These are phyloP conservation scores for Eremobia ochroleuca DNA, from an alignment of 2,888 invertebrate genomes.

Conservation along the genomic window DNA sequence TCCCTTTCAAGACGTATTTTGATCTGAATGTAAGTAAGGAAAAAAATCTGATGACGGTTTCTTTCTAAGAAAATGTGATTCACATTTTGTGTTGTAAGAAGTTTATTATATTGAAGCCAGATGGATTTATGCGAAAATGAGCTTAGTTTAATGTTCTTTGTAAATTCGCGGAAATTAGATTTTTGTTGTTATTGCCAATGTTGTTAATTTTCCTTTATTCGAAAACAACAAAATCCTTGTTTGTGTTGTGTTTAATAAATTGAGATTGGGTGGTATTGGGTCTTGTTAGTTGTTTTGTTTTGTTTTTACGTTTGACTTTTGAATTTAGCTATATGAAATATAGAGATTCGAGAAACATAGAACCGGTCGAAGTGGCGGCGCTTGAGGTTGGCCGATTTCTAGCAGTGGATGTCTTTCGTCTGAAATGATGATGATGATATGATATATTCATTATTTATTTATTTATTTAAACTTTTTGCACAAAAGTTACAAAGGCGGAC, in stretches of 20 bases:
- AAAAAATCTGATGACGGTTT: conserved; percentile 5
- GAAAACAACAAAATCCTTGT: conserved; percentile 6
- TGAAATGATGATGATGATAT: not conserved
- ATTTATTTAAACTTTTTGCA: no score
- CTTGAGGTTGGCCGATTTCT: not conserved
- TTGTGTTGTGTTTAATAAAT: not conserved
- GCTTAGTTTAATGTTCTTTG: not conserved
- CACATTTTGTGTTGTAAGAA: not conserved
- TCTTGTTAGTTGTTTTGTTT: not conserved
- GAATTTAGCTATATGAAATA: no score
- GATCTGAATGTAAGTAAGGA: conserved; percentile 20
- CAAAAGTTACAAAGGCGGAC: no score
- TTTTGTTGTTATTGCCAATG: not conserved
- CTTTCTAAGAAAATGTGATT: conserved; percentile 12
- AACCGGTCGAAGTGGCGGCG: not conserved
- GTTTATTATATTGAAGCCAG: conserved; percentile 12
- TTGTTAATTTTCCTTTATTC: conserved; percentile 12
- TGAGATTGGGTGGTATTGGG: not conserved
- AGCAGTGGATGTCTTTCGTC: not conserved
- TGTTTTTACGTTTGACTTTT: not conserved
- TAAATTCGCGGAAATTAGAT: not conserved
- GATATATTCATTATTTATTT: no score
- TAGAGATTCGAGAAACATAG: not conserved
- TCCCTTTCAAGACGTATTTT: conserved; percentile 30
- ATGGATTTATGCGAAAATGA: conserved; percentile 14